Conservation (phyloP, 2,888 invertebrate species). For the Melinopterus prodromus region DNA sequence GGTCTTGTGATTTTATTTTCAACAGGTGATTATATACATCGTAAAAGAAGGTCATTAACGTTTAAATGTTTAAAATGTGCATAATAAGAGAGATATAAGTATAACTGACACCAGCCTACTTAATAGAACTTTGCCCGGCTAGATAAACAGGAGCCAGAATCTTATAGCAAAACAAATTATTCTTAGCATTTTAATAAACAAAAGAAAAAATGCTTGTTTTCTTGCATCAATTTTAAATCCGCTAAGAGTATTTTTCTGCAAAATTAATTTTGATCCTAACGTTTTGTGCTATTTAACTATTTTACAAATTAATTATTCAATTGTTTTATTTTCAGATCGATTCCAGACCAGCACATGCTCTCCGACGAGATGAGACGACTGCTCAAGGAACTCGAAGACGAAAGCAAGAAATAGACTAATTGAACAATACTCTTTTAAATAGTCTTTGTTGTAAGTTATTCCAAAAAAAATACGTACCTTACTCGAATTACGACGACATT, state of each 20-base stretch:
- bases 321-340: slow-evolving; percentile 49
- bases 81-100: no score
- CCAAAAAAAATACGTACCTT: not conserved
- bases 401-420: slow-evolving; percentile 56
- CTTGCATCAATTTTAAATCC: not conserved
- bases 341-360: slow-evolving; percentile 57
- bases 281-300: not conserved
- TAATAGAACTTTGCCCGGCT: no score
- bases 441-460: slow-evolving; percentile 29
- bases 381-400: slow-evolving; percentile 57
- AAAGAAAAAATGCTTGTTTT: no score
- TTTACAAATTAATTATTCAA: slow-evolving; percentile 26
- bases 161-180: no score
- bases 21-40: no score
- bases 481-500: not conserved
- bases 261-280: not conserved
- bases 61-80: no score
- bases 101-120: no score
- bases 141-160: no score
- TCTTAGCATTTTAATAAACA: no score
- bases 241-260: no score
- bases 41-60: no score
- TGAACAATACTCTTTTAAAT: slow-evolving; percentile 28
- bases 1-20: no score
- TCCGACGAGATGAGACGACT: slow-evolving; percentile 60